Conservation (phyloP, 2,888 invertebrate species). For the Scaeva pyrastri region DNA sequence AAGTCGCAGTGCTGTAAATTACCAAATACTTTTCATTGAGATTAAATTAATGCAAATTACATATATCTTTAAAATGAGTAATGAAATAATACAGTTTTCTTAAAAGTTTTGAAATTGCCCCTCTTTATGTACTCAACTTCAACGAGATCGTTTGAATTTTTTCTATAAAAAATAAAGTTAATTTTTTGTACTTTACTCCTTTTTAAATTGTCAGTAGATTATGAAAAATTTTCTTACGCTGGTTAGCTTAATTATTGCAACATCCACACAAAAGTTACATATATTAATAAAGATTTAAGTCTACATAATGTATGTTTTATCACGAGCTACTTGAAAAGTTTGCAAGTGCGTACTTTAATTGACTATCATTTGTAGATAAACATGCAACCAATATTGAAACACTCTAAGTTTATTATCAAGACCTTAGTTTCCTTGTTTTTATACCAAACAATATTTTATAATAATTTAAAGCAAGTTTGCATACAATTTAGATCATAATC, state of each 20-base stretch:
- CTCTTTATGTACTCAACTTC: too few relatives aligned
- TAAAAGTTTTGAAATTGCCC: too few relatives aligned
- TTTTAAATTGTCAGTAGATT: too few relatives aligned
- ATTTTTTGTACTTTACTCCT: too few relatives aligned
- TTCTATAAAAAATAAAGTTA: too few relatives aligned
- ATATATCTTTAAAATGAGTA: neutral
- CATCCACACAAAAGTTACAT: neutral
- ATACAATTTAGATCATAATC: neutral
- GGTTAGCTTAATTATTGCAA: neutral
- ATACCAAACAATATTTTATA: neutral
- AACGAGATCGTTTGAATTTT: too few relatives aligned
- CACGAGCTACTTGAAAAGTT: neutral
- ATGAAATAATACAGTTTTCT: neutral
- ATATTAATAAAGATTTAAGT: too few relatives aligned
- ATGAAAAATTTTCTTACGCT: neutral
- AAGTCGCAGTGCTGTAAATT: neutral
- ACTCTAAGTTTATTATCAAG: too few relatives aligned
- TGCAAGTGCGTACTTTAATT: neutral
- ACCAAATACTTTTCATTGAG: neutral
- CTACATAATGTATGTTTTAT: too few relatives aligned
- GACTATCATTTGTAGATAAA: neutral
- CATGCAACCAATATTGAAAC: neutral
- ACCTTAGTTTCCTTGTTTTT: too few relatives aligned
- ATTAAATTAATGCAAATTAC: conserved; percentile 6
- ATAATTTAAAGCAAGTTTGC: neutral